Evolutionary conservation across 1,140 invertebrate species (phyloP), one percentile per base, ranked within the genome.

Genomic region (Eurosta solidaginis): DNA sequence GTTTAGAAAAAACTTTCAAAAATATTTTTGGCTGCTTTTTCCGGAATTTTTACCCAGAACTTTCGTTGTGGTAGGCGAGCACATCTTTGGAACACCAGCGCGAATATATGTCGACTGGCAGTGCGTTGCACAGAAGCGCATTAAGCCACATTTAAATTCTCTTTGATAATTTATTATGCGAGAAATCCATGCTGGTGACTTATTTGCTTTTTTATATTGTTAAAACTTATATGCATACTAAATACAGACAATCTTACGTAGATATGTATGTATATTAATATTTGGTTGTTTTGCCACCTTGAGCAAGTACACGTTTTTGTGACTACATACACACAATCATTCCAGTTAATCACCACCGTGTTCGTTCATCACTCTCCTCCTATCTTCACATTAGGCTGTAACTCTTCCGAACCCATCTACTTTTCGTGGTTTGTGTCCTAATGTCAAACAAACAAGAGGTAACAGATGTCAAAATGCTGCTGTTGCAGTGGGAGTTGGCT

Each of bases 151-250:
- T 80, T 78, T 78, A 52, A 78, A 76, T 68, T 49, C 63, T 77
- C 77, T 74, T 81, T 80, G 82, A 84, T 86, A 86, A 86, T 86
- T 86, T 86, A 86, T 86, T 84, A 86, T 86, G 82, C 85, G 85
- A 84, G 84, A 86, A 86, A 86, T 86, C 84, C 82, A 83, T 85
- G 82, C 83, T 86, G 81, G 85, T 86, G 85, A 86, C 85, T 86
- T 86, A 86, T 86, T 86, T 85, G 84, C 82, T 84, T 86, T 82
- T 84, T 83, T 14, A 74, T 44, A 47, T 74, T 74, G 40, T 27
- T 74, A 74, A 45, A 12, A 14, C 27, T 2, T 52, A 5, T 25
- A 22, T 20, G 3, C 59, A 36, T 17, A 68, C n/a, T 12, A 20
- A 2, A 68, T 17, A n/a, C n/a, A 40, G 29, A 40, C 7, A 22